These are phyloP conservation scores for Ceyx erithaca DNA, from an alignment of 2,797 vertebrate genomes.

Conservation along the genomic window DNA sequence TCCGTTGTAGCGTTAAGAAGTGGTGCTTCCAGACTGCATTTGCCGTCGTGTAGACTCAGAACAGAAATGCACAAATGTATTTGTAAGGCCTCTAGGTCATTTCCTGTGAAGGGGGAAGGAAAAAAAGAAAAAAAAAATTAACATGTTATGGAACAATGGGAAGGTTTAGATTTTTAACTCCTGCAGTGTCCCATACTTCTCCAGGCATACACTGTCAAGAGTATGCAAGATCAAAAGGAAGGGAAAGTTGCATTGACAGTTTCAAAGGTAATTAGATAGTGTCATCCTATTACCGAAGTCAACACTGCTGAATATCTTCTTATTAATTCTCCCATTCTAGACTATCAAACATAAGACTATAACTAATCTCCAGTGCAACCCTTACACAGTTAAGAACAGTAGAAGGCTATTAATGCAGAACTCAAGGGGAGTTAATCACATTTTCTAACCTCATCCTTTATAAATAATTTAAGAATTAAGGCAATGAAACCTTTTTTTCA, in stretches of 20 bases:
- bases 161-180: constrained; percentile 63
- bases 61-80: constrained; percentile 88
- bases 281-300: neutral
- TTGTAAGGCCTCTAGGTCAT: constrained; percentile 98
- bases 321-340: neutral
- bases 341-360: neutral
- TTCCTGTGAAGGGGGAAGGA: constrained; percentile 83
- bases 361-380: neutral
- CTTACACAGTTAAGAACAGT: neutral
- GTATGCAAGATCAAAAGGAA: neutral
- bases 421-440: neutral
- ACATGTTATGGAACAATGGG: constrained; percentile 71
- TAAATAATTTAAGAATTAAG: neutral
- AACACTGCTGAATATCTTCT: neutral
- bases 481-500: neutral
- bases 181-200: neutral
- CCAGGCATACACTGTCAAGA: neutral
- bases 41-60: constrained; percentile 82
- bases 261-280: neutral
- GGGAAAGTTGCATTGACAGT: neutral
- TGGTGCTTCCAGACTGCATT: constrained; percentile 85
- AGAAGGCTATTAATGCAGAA: neutral
- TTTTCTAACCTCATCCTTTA: neutral
- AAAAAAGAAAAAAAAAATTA: constrained; percentile 47
- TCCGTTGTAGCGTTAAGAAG: constrained; percentile 85